Percentiles rank a stretch among this genome's conserved stretches.
These are phyloP conservation scores for Dynastes maya DNA, from an alignment of 2,888 invertebrate species.

Conservation along the genomic window DNA sequence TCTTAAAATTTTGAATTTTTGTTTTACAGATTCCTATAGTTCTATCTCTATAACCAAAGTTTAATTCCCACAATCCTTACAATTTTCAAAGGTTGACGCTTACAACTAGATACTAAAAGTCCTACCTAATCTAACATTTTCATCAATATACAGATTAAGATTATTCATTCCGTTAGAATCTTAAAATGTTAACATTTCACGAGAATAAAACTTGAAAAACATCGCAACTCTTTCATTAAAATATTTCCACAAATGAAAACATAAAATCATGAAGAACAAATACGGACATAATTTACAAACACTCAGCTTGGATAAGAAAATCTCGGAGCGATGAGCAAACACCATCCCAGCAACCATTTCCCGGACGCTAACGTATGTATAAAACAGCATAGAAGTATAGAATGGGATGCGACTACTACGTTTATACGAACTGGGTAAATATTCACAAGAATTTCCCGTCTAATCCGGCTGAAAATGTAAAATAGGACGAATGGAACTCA, in stretches of 20 bases:
- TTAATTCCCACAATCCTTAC: too few relatives aligned
- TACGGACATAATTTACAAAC: conserved; percentile 2
- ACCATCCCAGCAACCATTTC: background rate
- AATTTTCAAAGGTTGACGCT: too few relatives aligned
- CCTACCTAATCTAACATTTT: background rate
- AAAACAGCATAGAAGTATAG: background rate
- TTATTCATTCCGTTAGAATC: too few relatives aligned
- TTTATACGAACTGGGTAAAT: conserved; percentile 25
- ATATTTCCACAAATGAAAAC: background rate
- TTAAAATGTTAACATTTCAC: background rate
- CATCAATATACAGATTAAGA: background rate
- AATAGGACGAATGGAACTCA: background rate
- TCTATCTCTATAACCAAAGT: too few relatives aligned
- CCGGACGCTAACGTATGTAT: background rate
- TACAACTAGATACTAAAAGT: too few relatives aligned
- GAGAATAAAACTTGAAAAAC: background rate
- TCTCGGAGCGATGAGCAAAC: background rate
- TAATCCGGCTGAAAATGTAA: conserved; percentile 16
- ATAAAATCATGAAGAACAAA: conserved; percentile 11
- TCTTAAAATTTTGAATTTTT: too few relatives aligned
- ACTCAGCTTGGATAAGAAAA: conserved; percentile 9
- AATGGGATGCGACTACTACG: background rate
- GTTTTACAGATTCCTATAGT: too few relatives aligned
- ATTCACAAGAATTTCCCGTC: conserved; percentile 19
- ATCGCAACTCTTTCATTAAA: background rate